These are phyloP conservation scores for Neotoma lepida DNA, from an alignment of 2,113 vertebrate genomes.

Conservation along the genomic window DNA sequence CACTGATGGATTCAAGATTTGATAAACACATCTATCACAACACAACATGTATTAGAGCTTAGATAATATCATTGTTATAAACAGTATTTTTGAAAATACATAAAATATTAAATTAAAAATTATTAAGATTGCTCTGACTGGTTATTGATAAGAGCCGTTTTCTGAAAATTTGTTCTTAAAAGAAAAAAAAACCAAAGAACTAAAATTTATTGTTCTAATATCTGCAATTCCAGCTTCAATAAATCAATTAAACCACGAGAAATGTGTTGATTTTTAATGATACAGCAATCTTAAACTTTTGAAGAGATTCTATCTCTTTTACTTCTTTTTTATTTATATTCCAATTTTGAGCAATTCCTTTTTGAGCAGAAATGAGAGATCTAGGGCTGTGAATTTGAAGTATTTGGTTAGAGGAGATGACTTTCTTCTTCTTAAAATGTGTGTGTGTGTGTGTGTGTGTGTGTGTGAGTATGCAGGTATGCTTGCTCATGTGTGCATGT, in stretches of 20 bases:
- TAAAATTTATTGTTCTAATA: conserved; percentile 26
- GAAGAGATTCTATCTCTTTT: background rate
- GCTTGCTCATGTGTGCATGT: background rate
- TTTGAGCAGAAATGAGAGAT: background rate
- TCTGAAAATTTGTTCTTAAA: background rate
- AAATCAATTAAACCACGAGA: background rate
- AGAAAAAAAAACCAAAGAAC: background rate
- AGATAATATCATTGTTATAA: background rate
- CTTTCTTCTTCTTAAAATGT: background rate
- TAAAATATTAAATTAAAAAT: background rate
- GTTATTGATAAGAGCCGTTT: background rate
- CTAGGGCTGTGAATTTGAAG: background rate
- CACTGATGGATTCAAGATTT: background rate
- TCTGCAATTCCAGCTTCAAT: background rate
- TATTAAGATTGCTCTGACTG: background rate
- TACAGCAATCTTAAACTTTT: background rate
- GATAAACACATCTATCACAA: background rate
- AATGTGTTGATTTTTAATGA: background rate
- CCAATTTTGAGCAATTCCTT: background rate
- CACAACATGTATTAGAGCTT: background rate
- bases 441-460: too few species aligned
- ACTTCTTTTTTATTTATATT: background rate
- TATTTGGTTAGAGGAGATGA: background rate
- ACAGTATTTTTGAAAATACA: background rate
- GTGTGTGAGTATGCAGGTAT: background rate